Conservation (phyloP, 2,888 invertebrate species). For the Melangyna quadrimaculata region DNA sequence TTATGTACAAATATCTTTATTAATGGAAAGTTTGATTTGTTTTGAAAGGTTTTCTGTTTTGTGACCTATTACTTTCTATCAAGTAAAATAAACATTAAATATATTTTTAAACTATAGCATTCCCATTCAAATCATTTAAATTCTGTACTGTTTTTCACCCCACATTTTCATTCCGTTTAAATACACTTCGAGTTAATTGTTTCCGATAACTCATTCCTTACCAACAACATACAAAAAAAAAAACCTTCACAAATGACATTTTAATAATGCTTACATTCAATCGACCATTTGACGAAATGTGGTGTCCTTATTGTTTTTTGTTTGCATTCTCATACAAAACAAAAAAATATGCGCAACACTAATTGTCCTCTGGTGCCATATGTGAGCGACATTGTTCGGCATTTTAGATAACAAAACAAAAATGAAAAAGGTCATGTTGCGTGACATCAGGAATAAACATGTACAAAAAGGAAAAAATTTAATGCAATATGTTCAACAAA, state of each 20-base stretch:
- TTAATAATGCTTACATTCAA: slow-evolving; percentile 56
- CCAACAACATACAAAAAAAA: not conserved
- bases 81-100: no score
- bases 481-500: slow-evolving; percentile 63
- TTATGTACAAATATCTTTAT: no score
- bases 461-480: not conserved
- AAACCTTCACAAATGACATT: slow-evolving; percentile 51
- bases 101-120: no score
- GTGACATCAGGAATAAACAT: slow-evolving; percentile 42
- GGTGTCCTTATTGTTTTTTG: slow-evolving; percentile 22
- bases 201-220: slow-evolving; percentile 31
- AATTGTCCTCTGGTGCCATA: slow-evolving; percentile 60
- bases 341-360: slow-evolving; percentile 41
- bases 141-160: not conserved
- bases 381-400: slow-evolving; percentile 64
- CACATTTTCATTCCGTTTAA: not conserved
- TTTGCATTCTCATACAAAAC: slow-evolving; percentile 31
- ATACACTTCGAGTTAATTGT: slow-evolving; percentile 20
- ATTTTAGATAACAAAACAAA: slow-evolving; percentile 56
- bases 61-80: no score
- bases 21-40: no score
- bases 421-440: slow-evolving; percentile 55
- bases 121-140: not conserved
- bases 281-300: slow-evolving; percentile 45
- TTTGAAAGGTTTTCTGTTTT: no score